Conservation (phyloP, 1,140 invertebrate genomes). For the Halesus radiatus region DNA sequence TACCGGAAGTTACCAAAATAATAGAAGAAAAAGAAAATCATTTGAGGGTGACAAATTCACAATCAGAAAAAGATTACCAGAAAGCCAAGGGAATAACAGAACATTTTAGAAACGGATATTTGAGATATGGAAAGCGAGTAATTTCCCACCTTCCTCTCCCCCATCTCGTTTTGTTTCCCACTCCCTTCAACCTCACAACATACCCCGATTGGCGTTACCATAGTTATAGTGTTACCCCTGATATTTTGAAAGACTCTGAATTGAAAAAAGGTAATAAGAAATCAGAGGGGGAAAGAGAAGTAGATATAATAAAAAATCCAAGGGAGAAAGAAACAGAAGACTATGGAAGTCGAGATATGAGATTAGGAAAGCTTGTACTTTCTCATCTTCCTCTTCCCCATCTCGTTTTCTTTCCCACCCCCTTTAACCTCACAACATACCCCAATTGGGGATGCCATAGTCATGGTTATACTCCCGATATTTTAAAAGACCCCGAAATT, state of each 20-base stretch:
- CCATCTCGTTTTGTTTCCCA: too few species aligned
- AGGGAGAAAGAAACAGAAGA: too few species aligned
- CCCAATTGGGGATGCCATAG: neutral
- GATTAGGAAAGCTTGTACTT: too few species aligned
- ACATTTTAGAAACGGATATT: neutral
- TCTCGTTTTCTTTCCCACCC: too few species aligned
- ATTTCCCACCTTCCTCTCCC: too few species aligned
- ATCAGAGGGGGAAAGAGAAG: neutral
- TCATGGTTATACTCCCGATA: neutral
- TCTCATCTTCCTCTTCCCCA: too few species aligned
- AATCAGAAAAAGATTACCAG: too few species aligned
- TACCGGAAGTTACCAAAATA: constrained; percentile 68
- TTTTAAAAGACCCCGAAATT: neutral
- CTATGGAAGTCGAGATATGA: too few species aligned
- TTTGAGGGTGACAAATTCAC: neutral
- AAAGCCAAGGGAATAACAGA: neutral
- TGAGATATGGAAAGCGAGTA: neutral
- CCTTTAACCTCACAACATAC: too few species aligned
- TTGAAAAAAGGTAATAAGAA: neutral
- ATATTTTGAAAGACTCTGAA: neutral
- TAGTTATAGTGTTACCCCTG: neutral
- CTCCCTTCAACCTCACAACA: too few species aligned
- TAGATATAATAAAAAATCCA: too few species aligned
- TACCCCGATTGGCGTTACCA: too few species aligned
- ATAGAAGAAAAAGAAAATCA: neutral